Conservation (phyloP, 2,888 invertebrate genomes). For the Podabrus alpinus region DNA sequence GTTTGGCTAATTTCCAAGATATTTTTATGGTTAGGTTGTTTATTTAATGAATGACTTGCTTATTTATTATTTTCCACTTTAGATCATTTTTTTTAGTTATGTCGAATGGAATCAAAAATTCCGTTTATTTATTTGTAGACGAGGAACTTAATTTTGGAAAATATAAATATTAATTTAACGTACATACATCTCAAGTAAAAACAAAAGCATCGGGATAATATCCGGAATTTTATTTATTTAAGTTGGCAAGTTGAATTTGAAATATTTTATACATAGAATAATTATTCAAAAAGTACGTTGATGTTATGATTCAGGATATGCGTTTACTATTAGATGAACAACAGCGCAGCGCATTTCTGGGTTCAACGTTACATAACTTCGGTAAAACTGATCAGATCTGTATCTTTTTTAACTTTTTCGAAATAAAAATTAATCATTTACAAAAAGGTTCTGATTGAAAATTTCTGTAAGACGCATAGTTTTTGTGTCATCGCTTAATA, state of each 20-base stretch:
- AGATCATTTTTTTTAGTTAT: neutral
- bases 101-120: neutral
- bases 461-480: no score
- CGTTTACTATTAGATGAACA: no score
- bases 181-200: neutral
- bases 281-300: neutral
- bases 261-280: neutral
- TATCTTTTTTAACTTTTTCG: no score
- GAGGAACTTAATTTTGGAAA: neutral
- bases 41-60: neutral
- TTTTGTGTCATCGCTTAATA: no score
- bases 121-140: neutral
- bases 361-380: no score
- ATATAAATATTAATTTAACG: neutral
- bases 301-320: neutral
- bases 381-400: no score
- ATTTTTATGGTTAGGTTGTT: neutral
- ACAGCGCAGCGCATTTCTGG: no score
- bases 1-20: neutral
- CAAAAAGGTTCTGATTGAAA: no score
- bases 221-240: neutral
- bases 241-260: neutral
- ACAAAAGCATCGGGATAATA: neutral
- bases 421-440: no score
- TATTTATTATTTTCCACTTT: neutral